phyloP scores from a whole-genome alignment of 1,140 invertebrate genomes.

The Brachionus sp. region DNA sequence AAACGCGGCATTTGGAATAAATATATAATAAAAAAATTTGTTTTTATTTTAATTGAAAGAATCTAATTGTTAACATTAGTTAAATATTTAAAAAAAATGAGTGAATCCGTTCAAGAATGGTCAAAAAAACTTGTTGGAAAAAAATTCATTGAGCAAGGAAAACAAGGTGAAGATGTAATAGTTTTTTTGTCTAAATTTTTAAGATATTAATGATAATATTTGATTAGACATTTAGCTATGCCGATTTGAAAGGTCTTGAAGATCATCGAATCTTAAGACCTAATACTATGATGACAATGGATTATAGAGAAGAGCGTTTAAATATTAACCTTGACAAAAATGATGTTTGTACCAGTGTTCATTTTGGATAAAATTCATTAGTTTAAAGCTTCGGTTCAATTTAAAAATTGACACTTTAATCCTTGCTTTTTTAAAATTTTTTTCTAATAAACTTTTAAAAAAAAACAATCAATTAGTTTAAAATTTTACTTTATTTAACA shows the following conservation, averaged over 20 bases:
- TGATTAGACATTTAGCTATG: not conserved
- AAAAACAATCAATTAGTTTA: no score
- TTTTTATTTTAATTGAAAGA: no score
- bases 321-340: not conserved
- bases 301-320: not conserved
- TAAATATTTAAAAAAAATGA: not conserved
- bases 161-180: not conserved
- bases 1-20: no score
- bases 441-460: no score
- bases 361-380: not conserved
- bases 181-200: not conserved
- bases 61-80: no score
- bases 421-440: no score
- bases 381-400: not conserved
- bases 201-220: not conserved
- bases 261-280: not conserved
- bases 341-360: not conserved
- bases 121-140: not conserved
- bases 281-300: not conserved
- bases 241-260: not conserved
- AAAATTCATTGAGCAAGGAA: not conserved
- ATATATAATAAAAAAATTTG: no score
- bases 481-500: no score
- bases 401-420: no score
- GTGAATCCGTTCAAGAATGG: not conserved